Conservation (phyloP, 2,113 vertebrate species). For the Triplophysa dalaica region DNA sequence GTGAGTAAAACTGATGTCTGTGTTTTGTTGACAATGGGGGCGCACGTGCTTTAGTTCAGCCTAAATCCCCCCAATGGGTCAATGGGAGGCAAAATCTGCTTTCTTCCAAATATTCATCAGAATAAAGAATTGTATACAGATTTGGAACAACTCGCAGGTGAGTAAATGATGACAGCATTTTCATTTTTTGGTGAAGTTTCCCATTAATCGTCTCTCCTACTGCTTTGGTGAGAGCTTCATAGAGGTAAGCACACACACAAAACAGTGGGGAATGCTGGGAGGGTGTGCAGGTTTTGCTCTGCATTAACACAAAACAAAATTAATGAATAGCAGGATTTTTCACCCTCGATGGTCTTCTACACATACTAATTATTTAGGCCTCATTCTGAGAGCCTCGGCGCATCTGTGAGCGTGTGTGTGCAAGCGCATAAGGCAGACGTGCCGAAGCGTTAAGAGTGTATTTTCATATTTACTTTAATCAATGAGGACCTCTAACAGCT, state of each 20-base stretch:
- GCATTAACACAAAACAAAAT: constrained; percentile 52
- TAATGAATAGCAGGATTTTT: constrained; percentile 53
- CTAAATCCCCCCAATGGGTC: no score
- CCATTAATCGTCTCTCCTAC: constrained; percentile 9
- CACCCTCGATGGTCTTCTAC: constrained; percentile 47
- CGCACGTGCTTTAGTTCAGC: no score
- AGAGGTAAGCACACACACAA: neutral
- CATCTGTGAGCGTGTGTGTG: neutral
- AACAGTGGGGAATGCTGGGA: constrained; percentile 8
- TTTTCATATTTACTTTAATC: constrained; percentile 49
- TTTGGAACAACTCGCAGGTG: no score
- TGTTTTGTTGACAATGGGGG: no score
- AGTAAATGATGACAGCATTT: no score
- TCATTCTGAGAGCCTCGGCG: constrained; percentile 45
- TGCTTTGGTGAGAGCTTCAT: constrained; percentile 1
- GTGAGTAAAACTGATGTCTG: no score
- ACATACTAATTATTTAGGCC: constrained; percentile 56
- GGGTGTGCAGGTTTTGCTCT: constrained; percentile 25
- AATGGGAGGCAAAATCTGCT: no score
- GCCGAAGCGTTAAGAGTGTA: constrained; percentile 48
- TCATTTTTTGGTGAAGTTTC: no score
- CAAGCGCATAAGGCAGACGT: neutral
- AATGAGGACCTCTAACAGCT: constrained; percentile 35
- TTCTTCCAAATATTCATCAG: no score
- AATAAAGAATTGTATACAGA: no score